These are phyloP conservation scores for Pygoscelis antarcticus DNA, from an alignment of 2,113 vertebrate species.

Conservation along the genomic window DNA sequence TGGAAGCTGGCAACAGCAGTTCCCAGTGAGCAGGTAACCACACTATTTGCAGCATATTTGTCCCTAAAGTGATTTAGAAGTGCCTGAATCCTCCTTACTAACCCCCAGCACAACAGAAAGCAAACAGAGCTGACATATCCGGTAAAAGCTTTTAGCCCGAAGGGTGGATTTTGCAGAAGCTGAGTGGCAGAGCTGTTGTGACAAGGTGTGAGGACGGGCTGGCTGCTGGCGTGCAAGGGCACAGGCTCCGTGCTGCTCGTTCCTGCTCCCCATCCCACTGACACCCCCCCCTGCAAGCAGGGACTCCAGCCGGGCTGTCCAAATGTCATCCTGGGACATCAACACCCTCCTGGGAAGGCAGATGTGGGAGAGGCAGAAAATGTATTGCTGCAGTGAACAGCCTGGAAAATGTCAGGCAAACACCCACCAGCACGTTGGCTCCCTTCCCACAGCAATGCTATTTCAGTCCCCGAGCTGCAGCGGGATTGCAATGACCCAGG, in stretches of 20 bases:
- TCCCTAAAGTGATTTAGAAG: background rate
- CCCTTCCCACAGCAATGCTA: background rate
- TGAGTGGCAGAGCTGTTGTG: rapidly evolving
- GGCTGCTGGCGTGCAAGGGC: background rate
- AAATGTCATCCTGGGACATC: background rate
- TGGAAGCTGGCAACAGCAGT: background rate
- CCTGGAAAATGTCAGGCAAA: background rate
- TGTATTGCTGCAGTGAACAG: rapidly evolving
- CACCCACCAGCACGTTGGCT: background rate
- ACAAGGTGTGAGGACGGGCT: background rate
- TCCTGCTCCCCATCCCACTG: background rate
- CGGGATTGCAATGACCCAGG: background rate
- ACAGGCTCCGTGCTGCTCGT: background rate
- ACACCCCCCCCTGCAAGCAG: background rate
- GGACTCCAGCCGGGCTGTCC: background rate
- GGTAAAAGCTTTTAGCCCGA: background rate
- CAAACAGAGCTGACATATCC: background rate
- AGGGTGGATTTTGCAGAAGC: background rate
- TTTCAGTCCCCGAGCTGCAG: background rate
- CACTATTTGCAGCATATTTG: rapidly evolving
- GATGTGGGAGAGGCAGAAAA: background rate
- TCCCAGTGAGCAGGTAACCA: background rate
- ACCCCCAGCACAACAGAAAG: rapidly evolving
- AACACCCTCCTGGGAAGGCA: background rate
- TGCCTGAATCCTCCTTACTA: background rate